Base-by-base conservation (phyloP, 2,797 vertebrate species). In the Sparidentex hasta region DNA sequence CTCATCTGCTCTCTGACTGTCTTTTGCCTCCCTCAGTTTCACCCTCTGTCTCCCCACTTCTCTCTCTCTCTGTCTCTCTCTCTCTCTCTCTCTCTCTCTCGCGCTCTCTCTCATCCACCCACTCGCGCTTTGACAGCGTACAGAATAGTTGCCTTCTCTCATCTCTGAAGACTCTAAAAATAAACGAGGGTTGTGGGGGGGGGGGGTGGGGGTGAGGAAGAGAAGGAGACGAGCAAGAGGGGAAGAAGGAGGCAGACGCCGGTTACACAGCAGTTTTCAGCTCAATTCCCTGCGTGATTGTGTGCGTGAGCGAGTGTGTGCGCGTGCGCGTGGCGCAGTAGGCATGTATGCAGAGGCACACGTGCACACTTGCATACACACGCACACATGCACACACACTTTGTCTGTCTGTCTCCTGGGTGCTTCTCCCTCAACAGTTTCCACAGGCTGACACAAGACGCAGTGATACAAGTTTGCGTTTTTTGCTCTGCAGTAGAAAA, bases 141-240 rank as follows among this genome's bases (percentile, higher is more conserved):
- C 89, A 88, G 89, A 90, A 87, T 89, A 88, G 85, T 84, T 90
- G 90, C 84, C 82, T 93, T 94, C 92, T 93, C 92, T 93, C 89
- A 90, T 94, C 90, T 94, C 90, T 67, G 81, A 92, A 90, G 86
- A 84, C 82, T 90, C 93, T 94, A 95, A 95, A 95, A 94, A 95
- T 95, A 95, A 94, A 91, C 71, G 78, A 80, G 67, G 68, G 63
- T 71, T 82, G 84, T 50, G 52, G 64, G 81, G 64, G 63, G 65
- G 44, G 52, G 64, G 81, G 44, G 84, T 50, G 52, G 64, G 81
- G 64, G 63, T 63, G 44, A 38, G 65, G 74, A 33, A 55, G 77
- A 62, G 76, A 71, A 61, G 62, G 73, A 64, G 74, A 73, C 44
- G 52, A 78, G 72, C 3, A 57, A 68, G 81, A 65, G 68, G 52